Conservation (phyloP, 2,888 invertebrate genomes). For the Craniophora ligustri region DNA sequence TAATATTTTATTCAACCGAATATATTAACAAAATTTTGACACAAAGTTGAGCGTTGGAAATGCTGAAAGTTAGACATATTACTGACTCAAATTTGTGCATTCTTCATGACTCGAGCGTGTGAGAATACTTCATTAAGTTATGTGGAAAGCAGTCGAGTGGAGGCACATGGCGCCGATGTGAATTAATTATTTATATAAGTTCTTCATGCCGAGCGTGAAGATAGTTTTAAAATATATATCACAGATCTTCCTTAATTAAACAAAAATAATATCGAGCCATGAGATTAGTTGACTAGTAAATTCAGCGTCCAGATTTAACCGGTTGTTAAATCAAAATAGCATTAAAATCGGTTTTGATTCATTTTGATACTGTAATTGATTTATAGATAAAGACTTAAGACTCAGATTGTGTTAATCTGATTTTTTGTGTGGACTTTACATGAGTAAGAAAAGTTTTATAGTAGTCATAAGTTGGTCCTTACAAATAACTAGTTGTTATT, state of each 20-base stretch:
- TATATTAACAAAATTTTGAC: slow-evolving; percentile 4
- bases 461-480: slow-evolving; percentile 29
- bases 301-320: too few relatives aligned
- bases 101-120: slow-evolving; percentile 34
- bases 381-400: neutral
- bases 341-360: too few relatives aligned
- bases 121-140: slow-evolving; percentile 61
- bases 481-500: slow-evolving; percentile 76
- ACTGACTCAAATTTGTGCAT: slow-evolving; percentile 50
- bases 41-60: slow-evolving; percentile 12
- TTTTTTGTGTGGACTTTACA: too few relatives aligned
- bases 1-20: neutral
- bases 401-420: too few relatives aligned
- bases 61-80: slow-evolving; percentile 23
- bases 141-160: slow-evolving; percentile 33
- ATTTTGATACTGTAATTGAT: too few relatives aligned
- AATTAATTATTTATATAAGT: slow-evolving; percentile 41
- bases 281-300: too few relatives aligned
- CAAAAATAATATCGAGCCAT: too few relatives aligned
- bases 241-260: slow-evolving; percentile 3
- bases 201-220: slow-evolving; percentile 4
- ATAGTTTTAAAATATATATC: slow-evolving; percentile 33
- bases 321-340: too few relatives aligned
- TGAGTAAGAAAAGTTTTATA: too few relatives aligned
- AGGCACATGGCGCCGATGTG: slow-evolving; percentile 21